A percentile compares a stretch with the other conserved stretches of the same genome.
These are phyloP conservation scores for Toxotes chatareus DNA, from an alignment of 2,113 vertebrate genomes.

Conservation along the genomic window DNA sequence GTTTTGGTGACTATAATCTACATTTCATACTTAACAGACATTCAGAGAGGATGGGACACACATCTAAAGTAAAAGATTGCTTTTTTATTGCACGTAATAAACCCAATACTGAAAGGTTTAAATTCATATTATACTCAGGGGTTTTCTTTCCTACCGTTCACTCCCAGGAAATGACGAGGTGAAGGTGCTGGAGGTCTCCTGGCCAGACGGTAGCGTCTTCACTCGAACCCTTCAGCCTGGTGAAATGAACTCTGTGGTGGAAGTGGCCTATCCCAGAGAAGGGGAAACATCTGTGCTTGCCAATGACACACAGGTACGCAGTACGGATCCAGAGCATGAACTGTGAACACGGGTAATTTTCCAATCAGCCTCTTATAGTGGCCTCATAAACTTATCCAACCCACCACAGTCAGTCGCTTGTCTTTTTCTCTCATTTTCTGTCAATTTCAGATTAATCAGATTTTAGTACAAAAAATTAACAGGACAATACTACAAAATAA, in stretches of 20 bases:
- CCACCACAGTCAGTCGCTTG: not conserved
- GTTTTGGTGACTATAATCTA: constrained; percentile 84
- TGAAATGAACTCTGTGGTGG: constrained; percentile 90
- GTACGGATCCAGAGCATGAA: constrained; percentile 2
- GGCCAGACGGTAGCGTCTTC: constrained; percentile 86
- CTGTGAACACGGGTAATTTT: constrained; percentile 23
- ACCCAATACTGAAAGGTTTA: not conserved
- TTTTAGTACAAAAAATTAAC: not conserved
- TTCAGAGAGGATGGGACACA: not conserved
- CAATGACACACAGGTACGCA: constrained; percentile 84
- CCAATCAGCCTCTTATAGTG: not conserved
- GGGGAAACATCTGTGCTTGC: constrained; percentile 65
- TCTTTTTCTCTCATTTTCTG: not conserved
- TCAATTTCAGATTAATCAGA: not conserved
- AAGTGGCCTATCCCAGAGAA: constrained; percentile 86
- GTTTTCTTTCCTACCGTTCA: not conserved
- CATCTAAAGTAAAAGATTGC: not conserved
- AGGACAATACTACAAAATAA: not conserved
- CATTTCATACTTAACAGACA: not conserved
- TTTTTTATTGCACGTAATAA: not conserved
- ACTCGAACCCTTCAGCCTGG: constrained; percentile 80
- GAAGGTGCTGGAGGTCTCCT: constrained; percentile 91
- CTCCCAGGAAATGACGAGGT: constrained; percentile 87
- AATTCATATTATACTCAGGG: not conserved
- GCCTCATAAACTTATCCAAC: not conserved